Base-by-base conservation (phyloP, 2,888 invertebrate species). In the Neoascia interrupta region DNA sequence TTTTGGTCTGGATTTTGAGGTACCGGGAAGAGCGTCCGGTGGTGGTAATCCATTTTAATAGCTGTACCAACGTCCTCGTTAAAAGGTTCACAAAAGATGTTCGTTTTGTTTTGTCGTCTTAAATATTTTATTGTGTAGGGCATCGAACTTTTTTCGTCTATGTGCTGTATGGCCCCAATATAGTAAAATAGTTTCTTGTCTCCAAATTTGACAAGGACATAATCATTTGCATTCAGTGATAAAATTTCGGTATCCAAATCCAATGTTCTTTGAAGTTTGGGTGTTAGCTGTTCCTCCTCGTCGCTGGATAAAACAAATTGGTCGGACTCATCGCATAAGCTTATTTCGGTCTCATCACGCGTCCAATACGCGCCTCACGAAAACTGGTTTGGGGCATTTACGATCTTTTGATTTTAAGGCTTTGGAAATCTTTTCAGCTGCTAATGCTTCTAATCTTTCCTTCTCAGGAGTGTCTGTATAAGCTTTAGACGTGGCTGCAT, bases 321-420 rank as follows among this genome's bases (percentile, higher is more conserved):
- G 37, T 53, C 36, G 37, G 21, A 21, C 21, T 23, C 39, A 54
- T 39, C 37, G 26, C 39, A 39, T 39, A 47, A 63, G 39, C 56
- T 49, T 41, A 51, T 49, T n/a, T 31, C 31, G 49, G 61, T 31
- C 45, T 73, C 64, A 47, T 64, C 64, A 64, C 64, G 64, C 41
- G 43, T 56, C 49, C 26, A 72, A 56, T 41, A 64, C 47, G 36
- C 43, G 11, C 43, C 4, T 31, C 72, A 63, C 45, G n/a, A n/a
- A n/a, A n/a, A n/a, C n/a, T n/a, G n/a, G n/a, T n/a, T n/a, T n/a
- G n/a, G n/a, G n/a, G n/a, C n/a, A n/a, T n/a, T n/a, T n/a, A n/a
- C n/a, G n/a, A n/a, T n/a, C n/a, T n/a, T n/a, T n/a, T n/a, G n/a
- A n/a, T n/a, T n/a, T n/a, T n/a, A n/a, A n/a, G n/a, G n/a, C n/a